Evolutionary conservation across 2,888 invertebrate species (phyloP), one percentile per base, ranked within the genome.

Genomic region (Mamestra brassicae): DNA sequence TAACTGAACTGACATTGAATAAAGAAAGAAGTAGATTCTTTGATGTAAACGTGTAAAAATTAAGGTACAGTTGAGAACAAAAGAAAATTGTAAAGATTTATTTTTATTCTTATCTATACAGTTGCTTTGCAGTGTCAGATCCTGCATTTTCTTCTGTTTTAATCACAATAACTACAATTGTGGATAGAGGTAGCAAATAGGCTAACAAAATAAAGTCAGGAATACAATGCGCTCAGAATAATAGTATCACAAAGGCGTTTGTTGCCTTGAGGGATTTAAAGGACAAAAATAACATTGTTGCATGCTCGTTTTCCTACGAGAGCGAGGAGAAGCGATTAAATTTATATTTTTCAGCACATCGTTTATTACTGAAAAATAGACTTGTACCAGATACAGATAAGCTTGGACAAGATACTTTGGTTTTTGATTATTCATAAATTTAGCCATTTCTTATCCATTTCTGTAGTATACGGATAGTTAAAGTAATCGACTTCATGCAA

Each of bases 191-290:
- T 68, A 45, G 66, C 47, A 79, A 72, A 74, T 65, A 66, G 61
- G 15, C 42, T 61, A 57, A 58, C 55, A 74, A 66, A 63, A 71
- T 54, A 61, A 68, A 66, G 62, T 57, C 64, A 60, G 38, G 50
- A 69, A 54, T 67, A 80, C 71, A 76, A 69, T 45, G 50, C 38
- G 10, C 57, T 45, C 67, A 73, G 55, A 64, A 67, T 76, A 85
- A 83, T 76, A 71, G 55, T 62, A n/a, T 47, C 60, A 64, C 78
- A 83, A 81, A 78, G 71, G 78, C 70, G 36, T 26, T 61, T 15
- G 67, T 50, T 55, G 64, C 76, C 76, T 81, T 58, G 45, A 47
- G 73, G 76, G 76, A 65, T 70, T 66, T 67, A 61, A 68, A 75
- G 50, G 52, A 76, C 54, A 72, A 78, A 76, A 77, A 71, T 69